These are phyloP conservation scores for Sebastes diaconus DNA, from an alignment of 2,797 vertebrate species.

Conservation along the genomic window DNA sequence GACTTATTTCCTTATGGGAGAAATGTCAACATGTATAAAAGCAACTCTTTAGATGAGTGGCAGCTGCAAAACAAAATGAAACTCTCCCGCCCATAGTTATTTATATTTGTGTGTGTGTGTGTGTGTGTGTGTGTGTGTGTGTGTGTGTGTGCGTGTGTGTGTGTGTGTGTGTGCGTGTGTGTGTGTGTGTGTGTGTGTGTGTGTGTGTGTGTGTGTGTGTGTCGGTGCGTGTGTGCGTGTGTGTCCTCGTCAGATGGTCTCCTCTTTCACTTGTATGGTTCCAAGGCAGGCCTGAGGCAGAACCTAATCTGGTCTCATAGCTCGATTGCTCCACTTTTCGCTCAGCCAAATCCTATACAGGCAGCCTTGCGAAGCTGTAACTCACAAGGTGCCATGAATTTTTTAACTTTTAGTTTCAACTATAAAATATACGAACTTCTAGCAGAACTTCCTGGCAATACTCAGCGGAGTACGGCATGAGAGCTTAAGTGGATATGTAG, in stretches of 20 bases:
- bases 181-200: no score
- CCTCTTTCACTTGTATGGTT: constrained; percentile 46
- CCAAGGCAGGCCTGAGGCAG: constrained; percentile 56
- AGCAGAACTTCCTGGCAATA: constrained; percentile 39
- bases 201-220: background rate
- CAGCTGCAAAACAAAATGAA: constrained; percentile 59
- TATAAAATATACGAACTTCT: constrained; percentile 30
- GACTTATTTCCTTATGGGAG: constrained; percentile 38
- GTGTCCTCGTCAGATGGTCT: constrained; percentile 61
- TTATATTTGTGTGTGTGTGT: background rate
- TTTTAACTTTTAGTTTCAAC: constrained; percentile 37
- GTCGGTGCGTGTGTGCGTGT: background rate
- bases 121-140: background rate
- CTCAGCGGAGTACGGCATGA: constrained; percentile 5
- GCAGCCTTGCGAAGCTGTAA: constrained; percentile 18
- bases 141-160: no score
- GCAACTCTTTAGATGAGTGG: constrained; percentile 52
- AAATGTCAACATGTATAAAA: constrained; percentile 60
- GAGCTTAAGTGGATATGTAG: constrained; percentile 24
- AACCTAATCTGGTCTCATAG: constrained; percentile 65
- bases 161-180: background rate
- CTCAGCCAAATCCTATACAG: constrained; percentile 49
- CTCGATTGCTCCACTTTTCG: constrained; percentile 64
- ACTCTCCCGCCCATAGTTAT: constrained; percentile 31
- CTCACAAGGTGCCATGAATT: constrained; percentile 48